Base-by-base conservation (phyloP, 2,797 vertebrate genomes). In the Antrozous pallidus region DNA sequence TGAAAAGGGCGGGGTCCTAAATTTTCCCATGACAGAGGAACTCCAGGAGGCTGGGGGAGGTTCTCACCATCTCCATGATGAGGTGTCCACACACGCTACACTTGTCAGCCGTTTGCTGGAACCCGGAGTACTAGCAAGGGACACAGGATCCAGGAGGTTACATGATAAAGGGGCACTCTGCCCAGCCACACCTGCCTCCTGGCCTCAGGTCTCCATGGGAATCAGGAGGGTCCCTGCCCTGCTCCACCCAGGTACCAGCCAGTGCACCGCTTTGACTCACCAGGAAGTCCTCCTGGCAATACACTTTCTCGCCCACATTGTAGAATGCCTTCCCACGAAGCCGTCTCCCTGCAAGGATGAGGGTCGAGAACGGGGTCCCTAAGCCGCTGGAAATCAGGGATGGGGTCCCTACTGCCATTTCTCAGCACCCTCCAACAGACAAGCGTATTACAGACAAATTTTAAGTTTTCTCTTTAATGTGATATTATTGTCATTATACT, bases 11-110 rank as follows among this genome's bases (percentile, higher is more conserved):
- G 54, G 79, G 70, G 78, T 40, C 77, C 69, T 86, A 12, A 45
- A 91, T n/a, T 14, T 17, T 0, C 74, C 78, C 63, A 0, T 0
- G 3, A 11, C 74, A 49, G 58, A 75, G 51, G 91, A 67, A 45
- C 31, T 63, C 58, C 67, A 12, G 49, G 94, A 73, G 65, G 26
- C 67, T 36, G 24, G 79, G 79, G 81, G 58, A 45, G 51, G 80
- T 2, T 94, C 99, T 98, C 98, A 99, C 99, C 99, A 99, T 99
- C 98, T 99, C 99, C 99, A 99, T 99, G 98, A 99, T 99, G 98
- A 99, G 99, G 97, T 99, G 99, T 97, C 99, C 99, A 86, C 99
- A 99, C 97, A 99, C 99, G 31, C 99, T 99, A 97, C 99, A 99
- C 98, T 99, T 99, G 96, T 99, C 99, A 0, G 99, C 99, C 0